phyloP scores from a whole-genome alignment of 2,113 vertebrate species.

The Anarhynchus alexandrinus region DNA sequence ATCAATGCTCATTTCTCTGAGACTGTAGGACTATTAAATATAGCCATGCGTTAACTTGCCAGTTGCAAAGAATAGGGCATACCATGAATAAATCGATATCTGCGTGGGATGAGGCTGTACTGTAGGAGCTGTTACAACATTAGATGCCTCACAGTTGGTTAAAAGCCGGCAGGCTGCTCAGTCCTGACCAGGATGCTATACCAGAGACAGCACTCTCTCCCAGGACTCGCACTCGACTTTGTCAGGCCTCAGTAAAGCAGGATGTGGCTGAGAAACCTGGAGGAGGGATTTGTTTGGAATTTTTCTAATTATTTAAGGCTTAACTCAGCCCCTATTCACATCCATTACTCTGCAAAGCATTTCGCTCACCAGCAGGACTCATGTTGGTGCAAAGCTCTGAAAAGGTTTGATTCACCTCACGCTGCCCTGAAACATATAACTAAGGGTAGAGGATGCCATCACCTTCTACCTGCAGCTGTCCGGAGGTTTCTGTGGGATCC shows the following conservation, averaged over 20 bases:
- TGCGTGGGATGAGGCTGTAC: not conserved
- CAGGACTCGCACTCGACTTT: not conserved
- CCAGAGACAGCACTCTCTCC: not conserved
- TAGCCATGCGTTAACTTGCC: not conserved
- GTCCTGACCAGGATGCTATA: not conserved
- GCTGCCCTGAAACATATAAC: not conserved
- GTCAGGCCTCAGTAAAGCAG: not conserved
- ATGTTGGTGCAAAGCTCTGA: not conserved
- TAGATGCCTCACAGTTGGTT: not conserved
- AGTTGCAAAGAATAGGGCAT: not conserved
- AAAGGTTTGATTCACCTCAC: not conserved
- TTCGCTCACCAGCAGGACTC: not conserved
- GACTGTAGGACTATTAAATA: not conserved
- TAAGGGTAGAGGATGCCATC: not conserved
- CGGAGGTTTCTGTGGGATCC: not conserved
- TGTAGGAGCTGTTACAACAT: not conserved
- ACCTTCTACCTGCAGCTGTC: not conserved
- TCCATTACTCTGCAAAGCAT: not conserved
- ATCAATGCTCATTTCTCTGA: not conserved
- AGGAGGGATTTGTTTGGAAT: not conserved
- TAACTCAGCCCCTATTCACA: not conserved
- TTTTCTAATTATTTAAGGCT: not conserved
- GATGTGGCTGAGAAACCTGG: not conserved
- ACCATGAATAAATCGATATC: not conserved
- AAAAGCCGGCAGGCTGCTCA: not conserved